phyloP scores from a whole-genome alignment of 2,113 vertebrate genomes.

The Ailuropoda melanoleuca region DNA sequence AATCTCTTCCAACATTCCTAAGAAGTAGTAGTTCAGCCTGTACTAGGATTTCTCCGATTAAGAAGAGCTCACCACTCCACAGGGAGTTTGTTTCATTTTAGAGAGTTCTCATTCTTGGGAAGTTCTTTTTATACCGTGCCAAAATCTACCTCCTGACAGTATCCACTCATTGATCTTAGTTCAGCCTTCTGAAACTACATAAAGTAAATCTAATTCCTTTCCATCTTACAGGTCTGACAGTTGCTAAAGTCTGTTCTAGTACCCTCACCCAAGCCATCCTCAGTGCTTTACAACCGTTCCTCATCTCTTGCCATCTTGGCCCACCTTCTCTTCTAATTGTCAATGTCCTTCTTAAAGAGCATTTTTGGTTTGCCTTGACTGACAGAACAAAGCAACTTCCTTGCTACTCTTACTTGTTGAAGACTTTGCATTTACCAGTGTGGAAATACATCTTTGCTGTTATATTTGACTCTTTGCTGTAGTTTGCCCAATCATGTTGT shows the following conservation, averaged over 20 bases:
- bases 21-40: neutral
- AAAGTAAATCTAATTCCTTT: neutral
- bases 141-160: neutral
- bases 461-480: neutral
- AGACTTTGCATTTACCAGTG: neutral
- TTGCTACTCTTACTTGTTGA: neutral
- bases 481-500: neutral
- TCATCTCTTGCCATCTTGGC: neutral
- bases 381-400: neutral
- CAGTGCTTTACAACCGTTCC: neutral
- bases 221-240: neutral
- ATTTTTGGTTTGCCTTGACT: neutral
- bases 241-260: neutral
- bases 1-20: neutral
- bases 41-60: neutral
- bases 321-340: neutral
- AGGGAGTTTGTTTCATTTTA: neutral
- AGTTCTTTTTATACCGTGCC: slow-evolving; percentile 18
- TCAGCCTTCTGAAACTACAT: slow-evolving; percentile 28
- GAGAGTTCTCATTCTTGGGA: neutral
- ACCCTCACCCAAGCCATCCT: neutral
- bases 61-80: neutral
- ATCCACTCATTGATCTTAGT: neutral
- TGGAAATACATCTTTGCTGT: neutral
- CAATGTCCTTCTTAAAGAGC: neutral